Evolutionary conservation across 2,888 invertebrate species (phyloP), one percentile per base, ranked within the genome.

Genomic region (Lepidocyrtoides sp.): DNA sequence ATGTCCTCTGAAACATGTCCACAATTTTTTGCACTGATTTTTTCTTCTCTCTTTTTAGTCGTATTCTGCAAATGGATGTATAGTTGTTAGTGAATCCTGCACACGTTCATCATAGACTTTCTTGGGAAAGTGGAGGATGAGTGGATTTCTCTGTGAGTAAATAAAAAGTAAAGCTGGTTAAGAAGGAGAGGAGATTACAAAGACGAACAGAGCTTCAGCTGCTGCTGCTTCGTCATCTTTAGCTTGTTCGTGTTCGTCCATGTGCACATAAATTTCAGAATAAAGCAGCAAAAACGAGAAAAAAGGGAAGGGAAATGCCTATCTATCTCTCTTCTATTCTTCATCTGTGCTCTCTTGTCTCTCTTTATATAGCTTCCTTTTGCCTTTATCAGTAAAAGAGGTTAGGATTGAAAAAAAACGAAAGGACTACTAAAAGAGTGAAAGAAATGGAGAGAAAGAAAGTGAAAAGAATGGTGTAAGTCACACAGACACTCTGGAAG

Each of bases 241-340:
- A 17, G 5, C 60, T 23, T 60, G 7, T 60, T 26, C 60, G 60
- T 60, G 60, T 60, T 23, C 60, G 60, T 60, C 60, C 60, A 60
- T 60, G 60, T 60, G 60, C 60, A 60, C 23, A 60, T 26, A 60
- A 60, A 60, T 60, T 60, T 60, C 7, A 2, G 51, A n/a, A 54
- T 48, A 54, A 54, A 60, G 4, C n/a, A n/a, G n/a, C n/a, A 26
- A 60, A 2, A 60, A 26, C 26, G 36, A 72, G 48, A 23, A 75
- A 12, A 41, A 51, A 48, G 14, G 23, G 20, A 51, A 12, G 20
- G 26, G 26, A 23, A 75, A 48, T 23, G 48, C 48, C 48, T 48
- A 26, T 48, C 75, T 75, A 10, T 72, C 60, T 69, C 20, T 36
- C 69, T 69, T 66, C 26, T 14, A 36, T 69, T 69, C 36, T 36